These are phyloP conservation scores for Cochlearius cochlearius DNA, from an alignment of 2,113 vertebrate genomes.

Conservation along the genomic window DNA sequence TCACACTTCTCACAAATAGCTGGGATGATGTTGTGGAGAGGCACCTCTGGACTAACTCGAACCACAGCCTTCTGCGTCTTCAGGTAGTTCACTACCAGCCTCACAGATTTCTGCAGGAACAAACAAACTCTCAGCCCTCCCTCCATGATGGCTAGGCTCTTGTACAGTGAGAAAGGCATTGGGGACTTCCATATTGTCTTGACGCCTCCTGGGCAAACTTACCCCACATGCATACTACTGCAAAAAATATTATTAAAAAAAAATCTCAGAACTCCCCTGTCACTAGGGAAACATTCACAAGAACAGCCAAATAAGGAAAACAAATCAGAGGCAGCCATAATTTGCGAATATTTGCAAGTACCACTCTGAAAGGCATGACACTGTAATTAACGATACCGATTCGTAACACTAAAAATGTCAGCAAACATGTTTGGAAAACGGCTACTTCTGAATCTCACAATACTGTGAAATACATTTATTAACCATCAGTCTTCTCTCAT, in stretches of 20 bases:
- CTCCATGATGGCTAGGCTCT: rapidly evolving
- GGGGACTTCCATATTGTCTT: background rate
- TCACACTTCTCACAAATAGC: constrained; percentile 95
- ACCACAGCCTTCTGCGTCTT: constrained; percentile 91
- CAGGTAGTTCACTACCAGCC: constrained; percentile 93
- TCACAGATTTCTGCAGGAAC: constrained; percentile 85
- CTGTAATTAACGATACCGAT: background rate
- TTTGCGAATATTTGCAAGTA: background rate
- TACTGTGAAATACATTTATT: background rate
- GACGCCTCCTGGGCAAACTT: background rate
- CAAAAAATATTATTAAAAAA: background rate
- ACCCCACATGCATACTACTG: background rate
- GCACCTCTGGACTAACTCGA: constrained; percentile 87
- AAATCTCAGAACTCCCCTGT: background rate
- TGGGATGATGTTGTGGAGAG: constrained; percentile 84
- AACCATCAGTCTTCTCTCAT: background rate
- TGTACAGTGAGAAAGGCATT: background rate
- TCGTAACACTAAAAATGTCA: background rate
- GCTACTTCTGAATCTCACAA: background rate
- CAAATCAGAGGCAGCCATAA: background rate
- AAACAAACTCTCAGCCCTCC: background rate
- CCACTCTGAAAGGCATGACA: background rate
- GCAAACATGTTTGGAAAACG: background rate
- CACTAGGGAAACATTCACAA: background rate
- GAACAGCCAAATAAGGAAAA: background rate